Base-by-base conservation (phyloP, 2,888 invertebrate genomes). In the Ormia ochracea region DNA sequence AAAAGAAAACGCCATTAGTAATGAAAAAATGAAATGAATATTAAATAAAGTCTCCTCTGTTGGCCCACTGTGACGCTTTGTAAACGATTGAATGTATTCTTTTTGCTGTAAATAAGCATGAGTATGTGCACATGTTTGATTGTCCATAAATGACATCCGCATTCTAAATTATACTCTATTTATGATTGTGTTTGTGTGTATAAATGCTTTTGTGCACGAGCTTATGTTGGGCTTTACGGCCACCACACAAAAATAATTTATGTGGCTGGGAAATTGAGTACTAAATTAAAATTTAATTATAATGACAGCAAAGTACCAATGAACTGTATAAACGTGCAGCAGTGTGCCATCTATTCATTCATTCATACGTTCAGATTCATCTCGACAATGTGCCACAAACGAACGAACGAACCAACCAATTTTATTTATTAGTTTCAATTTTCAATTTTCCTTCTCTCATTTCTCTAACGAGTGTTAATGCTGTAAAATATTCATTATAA, bases 221-320 rank as follows among this genome's bases (percentile, higher is more conserved):
- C 43, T 26, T 48, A 7, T 7, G 14, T 14, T 14, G 6, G 31
- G 75, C 78, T 76, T 78, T 82, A 80, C 74, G 81, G 54, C 58
- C 56, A 72, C 61, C 78, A 75, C n/a, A n/a, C 77, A 70, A 75
- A 78, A 82, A 77, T 82, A 82, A 82, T 82, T 82, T 79, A 82
- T 82, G 82, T 80, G 78, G 81, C 78, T 82, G 82, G 82, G 73
- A 82, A 81, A 83, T 83, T 70, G 79, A 74, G 77, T 80, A 82
- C 81, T 82, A 82, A 82, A 83, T 82, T 83, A 82, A 82, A 82
- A 82, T 83, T 82, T 82, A 83, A 82, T 83, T 83, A 82, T 82
- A 81, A 68, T 81, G 82, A 82, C 79, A 80, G 78, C 74, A 76
- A 73, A 68, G 65, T 48, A 73, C 72, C 76, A 73, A 76, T 80